These are phyloP conservation scores for Grammomys surdaster DNA, from an alignment of 2,113 vertebrate species.

Conservation along the genomic window DNA sequence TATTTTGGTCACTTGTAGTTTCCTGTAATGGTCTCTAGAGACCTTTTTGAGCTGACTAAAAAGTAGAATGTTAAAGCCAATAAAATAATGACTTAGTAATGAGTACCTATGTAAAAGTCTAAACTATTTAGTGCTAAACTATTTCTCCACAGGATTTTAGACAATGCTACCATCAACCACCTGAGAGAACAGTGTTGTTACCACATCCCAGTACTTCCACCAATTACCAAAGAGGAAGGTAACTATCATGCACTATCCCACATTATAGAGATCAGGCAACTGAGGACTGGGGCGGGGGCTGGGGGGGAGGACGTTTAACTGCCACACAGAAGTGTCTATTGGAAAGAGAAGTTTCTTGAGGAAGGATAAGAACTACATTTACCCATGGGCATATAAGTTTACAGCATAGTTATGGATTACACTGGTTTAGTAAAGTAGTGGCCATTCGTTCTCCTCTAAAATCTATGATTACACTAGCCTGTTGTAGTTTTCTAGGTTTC, in stretches of 20 bases:
- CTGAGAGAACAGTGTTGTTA: not conserved
- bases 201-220: not conserved
- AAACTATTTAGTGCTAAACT: not conserved
- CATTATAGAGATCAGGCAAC: not conserved
- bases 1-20: not conserved
- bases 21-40: not conserved
- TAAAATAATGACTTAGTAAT: not conserved
- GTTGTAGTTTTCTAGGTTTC: not conserved
- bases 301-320: not conserved
- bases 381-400: not conserved
- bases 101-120: not conserved
- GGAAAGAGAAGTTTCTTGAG: not conserved
- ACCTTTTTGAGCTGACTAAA: not conserved
- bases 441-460: not conserved
- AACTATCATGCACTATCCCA: no score
- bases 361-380: not conserved
- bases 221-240: not conserved
- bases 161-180: not conserved
- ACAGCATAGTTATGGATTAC: not conserved
- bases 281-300: not conserved
- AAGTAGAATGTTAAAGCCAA: not conserved
- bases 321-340: not conserved
- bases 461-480: not conserved
- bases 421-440: not conserved
- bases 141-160: not conserved